A percentile compares a stretch with the other conserved stretches of the same genome.
These are phyloP conservation scores for Syncerus caffer DNA, from an alignment of 2,797 vertebrate species.

Conservation along the genomic window DNA sequence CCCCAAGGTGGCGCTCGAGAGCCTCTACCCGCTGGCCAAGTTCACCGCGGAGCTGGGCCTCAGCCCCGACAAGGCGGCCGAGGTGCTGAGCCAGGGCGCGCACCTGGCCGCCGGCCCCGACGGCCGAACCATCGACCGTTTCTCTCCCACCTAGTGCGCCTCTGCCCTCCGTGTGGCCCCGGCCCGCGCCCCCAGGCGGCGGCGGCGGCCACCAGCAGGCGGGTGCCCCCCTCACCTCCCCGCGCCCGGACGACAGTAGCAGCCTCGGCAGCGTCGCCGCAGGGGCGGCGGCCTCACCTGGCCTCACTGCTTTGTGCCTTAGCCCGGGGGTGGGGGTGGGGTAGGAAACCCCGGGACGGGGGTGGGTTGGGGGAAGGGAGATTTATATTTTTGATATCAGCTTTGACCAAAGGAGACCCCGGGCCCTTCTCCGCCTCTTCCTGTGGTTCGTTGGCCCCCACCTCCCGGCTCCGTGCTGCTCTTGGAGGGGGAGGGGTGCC, in stretches of 20 bases:
- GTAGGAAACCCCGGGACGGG: constrained; percentile 36
- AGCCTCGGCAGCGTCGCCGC: not conserved
- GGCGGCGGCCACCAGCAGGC: not conserved
- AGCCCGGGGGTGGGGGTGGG: constrained; percentile 29
- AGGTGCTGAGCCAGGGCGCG: constrained; percentile 88
- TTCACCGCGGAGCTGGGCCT: constrained; percentile 94
- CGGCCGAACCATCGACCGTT: constrained; percentile 93
- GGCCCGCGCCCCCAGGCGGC: not conserved
- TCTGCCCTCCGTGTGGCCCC: not conserved
- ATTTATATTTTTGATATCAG: constrained; percentile 80
- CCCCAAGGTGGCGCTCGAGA: constrained; percentile 93
- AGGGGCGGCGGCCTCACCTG: constrained; percentile 49
- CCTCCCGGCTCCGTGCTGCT: constrained; percentile 66
- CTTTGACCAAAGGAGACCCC: constrained; percentile 75
- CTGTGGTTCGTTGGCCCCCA: constrained; percentile 67
- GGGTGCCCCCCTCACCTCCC: not conserved
- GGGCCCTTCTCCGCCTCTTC: not conserved
- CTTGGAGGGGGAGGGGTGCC: constrained; percentile 61
- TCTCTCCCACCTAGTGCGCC: constrained; percentile 91
- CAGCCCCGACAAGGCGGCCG: constrained; percentile 93
- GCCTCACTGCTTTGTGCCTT: constrained; percentile 74
- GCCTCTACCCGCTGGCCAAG: constrained; percentile 96
- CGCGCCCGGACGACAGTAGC: not conserved
- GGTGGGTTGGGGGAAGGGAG: constrained; percentile 59
- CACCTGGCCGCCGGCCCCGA: constrained; percentile 85